Evolutionary conservation across 2,113 vertebrate species (phyloP).

Genomic region (Zapornia atra): DNA sequence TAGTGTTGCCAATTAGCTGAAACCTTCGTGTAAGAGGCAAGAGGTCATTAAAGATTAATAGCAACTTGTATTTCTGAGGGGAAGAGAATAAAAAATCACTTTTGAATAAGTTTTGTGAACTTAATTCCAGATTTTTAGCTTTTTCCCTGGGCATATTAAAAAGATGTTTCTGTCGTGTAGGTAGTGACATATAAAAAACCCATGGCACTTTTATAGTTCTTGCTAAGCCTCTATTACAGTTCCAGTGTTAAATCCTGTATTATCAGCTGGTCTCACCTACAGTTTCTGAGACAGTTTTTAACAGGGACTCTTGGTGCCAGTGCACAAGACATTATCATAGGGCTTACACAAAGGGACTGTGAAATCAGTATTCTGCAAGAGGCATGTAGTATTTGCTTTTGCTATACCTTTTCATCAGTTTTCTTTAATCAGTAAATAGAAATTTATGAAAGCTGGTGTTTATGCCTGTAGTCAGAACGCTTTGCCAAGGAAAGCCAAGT

Average conservation of each 20-base stretch:
- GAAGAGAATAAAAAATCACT: background rate
- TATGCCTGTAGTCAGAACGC: background rate
- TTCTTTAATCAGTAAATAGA: background rate
- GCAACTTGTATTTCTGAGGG: background rate
- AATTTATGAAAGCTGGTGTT: background rate
- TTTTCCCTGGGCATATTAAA: background rate
- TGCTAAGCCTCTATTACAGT: background rate
- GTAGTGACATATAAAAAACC: background rate
- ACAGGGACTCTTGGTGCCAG: background rate
- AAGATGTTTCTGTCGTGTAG: background rate
- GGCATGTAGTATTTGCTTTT: background rate
- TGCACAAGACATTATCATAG: background rate
- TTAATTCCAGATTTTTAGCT: background rate
- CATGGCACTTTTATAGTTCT: background rate
- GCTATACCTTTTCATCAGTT: background rate
- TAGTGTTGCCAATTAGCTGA: background rate
- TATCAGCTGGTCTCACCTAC: background rate
- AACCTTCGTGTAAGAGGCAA: background rate
- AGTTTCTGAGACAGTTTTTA: background rate
- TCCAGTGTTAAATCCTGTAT: background rate
- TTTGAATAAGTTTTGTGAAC: background rate
- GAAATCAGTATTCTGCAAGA: background rate
- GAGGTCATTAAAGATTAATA: background rate
- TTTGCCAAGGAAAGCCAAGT: background rate
- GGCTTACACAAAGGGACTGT: background rate